Evolutionary conservation across 2,888 invertebrate species (phyloP).

Genomic region (Lithophane semibrunnea): DNA sequence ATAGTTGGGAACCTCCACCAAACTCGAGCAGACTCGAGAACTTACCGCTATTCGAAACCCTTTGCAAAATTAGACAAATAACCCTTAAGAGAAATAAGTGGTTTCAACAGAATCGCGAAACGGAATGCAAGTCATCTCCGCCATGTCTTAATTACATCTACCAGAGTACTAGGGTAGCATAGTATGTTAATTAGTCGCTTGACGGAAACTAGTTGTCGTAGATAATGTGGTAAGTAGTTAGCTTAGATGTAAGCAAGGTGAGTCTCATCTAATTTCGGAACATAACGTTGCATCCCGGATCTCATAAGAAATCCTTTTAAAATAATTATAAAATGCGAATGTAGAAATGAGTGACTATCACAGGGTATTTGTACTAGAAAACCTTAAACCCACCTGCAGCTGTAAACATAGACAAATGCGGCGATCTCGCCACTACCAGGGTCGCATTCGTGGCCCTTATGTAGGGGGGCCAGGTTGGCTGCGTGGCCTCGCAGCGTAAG

Average conservation of each 20-base stretch:
- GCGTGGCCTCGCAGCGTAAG: conserved; percentile 84
- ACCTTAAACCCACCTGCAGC: conserved; percentile 78
- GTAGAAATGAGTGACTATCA: neutral
- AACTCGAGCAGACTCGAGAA: conserved; percentile 54
- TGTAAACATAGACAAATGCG: conserved; percentile 86
- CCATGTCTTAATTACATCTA: conserved; percentile 55
- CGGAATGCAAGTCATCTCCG: conserved; percentile 58
- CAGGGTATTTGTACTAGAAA: neutral
- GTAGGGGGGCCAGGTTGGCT: conserved; percentile 82
- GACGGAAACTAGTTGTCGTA: conserved; percentile 19
- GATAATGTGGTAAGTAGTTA: conserved; percentile 4
- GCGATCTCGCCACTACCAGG: conserved; percentile 82
- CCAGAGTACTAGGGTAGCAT: conserved; percentile 47
- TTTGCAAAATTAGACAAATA: conserved; percentile 63
- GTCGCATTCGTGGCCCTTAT: conserved; percentile 76
- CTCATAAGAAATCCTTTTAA: neutral
- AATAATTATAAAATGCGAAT: neutral
- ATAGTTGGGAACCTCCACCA: conserved; percentile 55
- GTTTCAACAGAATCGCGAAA: conserved; percentile 33
- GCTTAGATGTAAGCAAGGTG: conserved; percentile 10
- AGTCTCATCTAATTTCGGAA: conserved; percentile 4
- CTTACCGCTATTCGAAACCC: conserved; percentile 60
- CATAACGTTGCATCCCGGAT: no score
- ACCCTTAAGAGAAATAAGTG: conserved; percentile 48
- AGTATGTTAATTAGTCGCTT: conserved; percentile 54